Evolutionary conservation across 2,888 invertebrate species (phyloP).

Genomic region (Parnassius orleans): DNA sequence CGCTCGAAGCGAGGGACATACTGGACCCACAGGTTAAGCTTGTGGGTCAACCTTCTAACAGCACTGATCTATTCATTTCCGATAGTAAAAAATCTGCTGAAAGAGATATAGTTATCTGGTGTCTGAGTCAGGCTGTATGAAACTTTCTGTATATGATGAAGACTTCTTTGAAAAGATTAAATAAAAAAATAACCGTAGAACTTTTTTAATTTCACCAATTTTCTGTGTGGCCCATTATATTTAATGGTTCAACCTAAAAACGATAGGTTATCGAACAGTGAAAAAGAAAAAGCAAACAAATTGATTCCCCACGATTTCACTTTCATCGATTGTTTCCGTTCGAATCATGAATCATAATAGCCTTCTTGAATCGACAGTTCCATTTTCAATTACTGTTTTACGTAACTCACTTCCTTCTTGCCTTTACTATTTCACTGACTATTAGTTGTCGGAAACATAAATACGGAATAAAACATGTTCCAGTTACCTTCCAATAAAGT

Average conservation of each 20-base stretch:
- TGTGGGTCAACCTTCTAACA: too few species aligned
- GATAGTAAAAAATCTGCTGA: too few species aligned
- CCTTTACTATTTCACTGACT: neutral
- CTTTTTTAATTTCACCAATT: too few species aligned
- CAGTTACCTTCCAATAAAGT: neutral
- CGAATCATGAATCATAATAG: slow-evolving; percentile 8
- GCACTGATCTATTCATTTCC: too few species aligned
- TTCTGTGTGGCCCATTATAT: neutral
- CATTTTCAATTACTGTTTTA: slow-evolving; percentile 5
- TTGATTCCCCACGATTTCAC: slow-evolving; percentile 20
- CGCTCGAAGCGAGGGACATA: too few species aligned
- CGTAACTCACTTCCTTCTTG: slow-evolving; percentile 1
- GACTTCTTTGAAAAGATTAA: too few species aligned
- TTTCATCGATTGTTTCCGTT: slow-evolving; percentile 25
- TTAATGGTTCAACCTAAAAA: neutral
- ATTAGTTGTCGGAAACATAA: neutral
- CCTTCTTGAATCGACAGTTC: neutral
- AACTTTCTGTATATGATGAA: too few species aligned
- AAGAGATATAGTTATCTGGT: too few species aligned
- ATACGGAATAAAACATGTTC: neutral
- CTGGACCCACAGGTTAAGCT: too few species aligned
- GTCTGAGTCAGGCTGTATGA: too few species aligned
- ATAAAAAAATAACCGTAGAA: too few species aligned
- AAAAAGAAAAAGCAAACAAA: slow-evolving; percentile 3
- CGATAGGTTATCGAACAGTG: slow-evolving; percentile 6